Conservation (phyloP, 2,888 invertebrate genomes). For the Muscina levida region DNA sequence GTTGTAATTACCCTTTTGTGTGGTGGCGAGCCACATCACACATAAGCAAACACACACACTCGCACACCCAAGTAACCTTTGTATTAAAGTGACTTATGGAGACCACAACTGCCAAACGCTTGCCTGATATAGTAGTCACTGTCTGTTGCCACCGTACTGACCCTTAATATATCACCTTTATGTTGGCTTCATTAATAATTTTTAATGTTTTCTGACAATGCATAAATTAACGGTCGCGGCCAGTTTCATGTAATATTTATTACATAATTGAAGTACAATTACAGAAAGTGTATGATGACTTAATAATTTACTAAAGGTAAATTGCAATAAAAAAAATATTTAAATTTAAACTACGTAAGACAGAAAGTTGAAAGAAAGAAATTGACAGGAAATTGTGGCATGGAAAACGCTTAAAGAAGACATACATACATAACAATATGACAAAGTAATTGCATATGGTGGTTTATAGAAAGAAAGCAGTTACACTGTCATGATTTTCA, state of each 20-base stretch:
- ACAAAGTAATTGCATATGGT: too few species aligned
- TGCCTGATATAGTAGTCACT: constrained; percentile 28
- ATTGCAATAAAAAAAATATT: too few species aligned
- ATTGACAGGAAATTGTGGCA: too few species aligned
- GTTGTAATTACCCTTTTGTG: constrained; percentile 37
- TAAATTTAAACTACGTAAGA: too few species aligned
- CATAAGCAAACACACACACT: too few species aligned
- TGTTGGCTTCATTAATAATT: constrained; percentile 18
- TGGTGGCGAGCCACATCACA: background rate
- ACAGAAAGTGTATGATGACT: too few species aligned
- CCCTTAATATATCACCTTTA: constrained; percentile 26
- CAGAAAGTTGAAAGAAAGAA: too few species aligned
- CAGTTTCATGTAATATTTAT: constrained; percentile 9
- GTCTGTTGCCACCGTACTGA: background rate
- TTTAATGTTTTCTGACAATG: constrained; percentile 15
- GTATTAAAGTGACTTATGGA: constrained; percentile 40
- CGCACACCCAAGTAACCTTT: background rate
- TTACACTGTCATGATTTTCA: too few species aligned
- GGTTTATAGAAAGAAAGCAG: too few species aligned
- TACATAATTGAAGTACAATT: constrained; percentile 2
- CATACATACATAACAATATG: too few species aligned
- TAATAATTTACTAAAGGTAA: too few species aligned
- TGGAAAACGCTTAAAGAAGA: too few species aligned
- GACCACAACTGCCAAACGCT: constrained; percentile 49
- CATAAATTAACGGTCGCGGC: constrained; percentile 1